A percentile compares a stretch with the other conserved stretches of the same genome.
These are phyloP conservation scores for Dendropsophus ebraccatus DNA, from an alignment of 2,113 vertebrate species.

Conservation along the genomic window DNA sequence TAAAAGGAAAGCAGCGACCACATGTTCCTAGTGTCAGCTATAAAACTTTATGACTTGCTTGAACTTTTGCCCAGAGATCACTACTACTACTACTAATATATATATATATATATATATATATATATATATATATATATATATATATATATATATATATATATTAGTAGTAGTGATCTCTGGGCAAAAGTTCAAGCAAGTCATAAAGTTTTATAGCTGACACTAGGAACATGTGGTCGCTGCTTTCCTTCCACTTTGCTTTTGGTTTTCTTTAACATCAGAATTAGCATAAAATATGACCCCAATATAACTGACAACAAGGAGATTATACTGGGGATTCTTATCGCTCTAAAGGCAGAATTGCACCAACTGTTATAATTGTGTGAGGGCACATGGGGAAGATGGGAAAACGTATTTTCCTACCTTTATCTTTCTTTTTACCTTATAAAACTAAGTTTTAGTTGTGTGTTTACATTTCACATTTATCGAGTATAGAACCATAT, in stretches of 20 bases:
- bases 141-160: too few species aligned
- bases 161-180: neutral
- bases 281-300: conserved; percentile 66
- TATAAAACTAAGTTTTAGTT: too few species aligned
- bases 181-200: conserved; percentile 61
- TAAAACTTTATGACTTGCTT: conserved; percentile 67
- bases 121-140: too few species aligned
- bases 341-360: neutral
- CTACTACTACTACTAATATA: too few species aligned
- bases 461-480: too few species aligned
- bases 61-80: conserved; percentile 34
- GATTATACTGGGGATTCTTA: neutral
- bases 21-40: conserved; percentile 62
- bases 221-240: conserved; percentile 57
- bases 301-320: conserved; percentile 40
- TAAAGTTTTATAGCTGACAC: conserved; percentile 68
- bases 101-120: too few species aligned
- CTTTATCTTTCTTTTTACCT: too few species aligned
- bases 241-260: conserved; percentile 67
- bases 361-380: neutral
- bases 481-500: too few species aligned
- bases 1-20: conserved; percentile 65
- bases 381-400: too few species aligned
- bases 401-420: too few species aligned
- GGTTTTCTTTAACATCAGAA: conserved; percentile 61